A percentile compares a stretch with the other conserved stretches of the same genome.
These are phyloP conservation scores for Ypsolopha scabrella DNA, from an alignment of 2,888 invertebrate species.

Conservation along the genomic window DNA sequence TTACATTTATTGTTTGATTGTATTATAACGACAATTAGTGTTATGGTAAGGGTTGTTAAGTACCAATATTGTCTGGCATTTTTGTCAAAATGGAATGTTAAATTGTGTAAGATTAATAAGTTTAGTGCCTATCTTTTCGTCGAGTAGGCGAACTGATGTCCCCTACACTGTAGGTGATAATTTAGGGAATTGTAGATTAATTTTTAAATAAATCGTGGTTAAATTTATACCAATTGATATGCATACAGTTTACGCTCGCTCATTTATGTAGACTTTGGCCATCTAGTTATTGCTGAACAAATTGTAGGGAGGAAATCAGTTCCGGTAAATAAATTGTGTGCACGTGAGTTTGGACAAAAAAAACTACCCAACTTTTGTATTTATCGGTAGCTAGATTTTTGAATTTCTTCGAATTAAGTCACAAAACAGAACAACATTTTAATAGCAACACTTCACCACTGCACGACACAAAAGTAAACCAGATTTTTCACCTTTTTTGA, in stretches of 20 bases:
- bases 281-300: too few relatives aligned
- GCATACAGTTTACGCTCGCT: not conserved
- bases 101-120: conserved; percentile 3
- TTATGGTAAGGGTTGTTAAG: not conserved
- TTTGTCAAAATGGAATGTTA: conserved; percentile 3
- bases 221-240: not conserved
- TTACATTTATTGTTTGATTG: not conserved
- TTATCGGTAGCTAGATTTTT: too few relatives aligned
- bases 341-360: too few relatives aligned
- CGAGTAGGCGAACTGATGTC: conserved; percentile 6
- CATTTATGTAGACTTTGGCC: too few relatives aligned
- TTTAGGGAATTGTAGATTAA: conserved; percentile 1
- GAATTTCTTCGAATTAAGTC: too few relatives aligned
- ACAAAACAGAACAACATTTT: too few relatives aligned
- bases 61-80: conserved; percentile 16
- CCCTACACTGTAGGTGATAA: not conserved
- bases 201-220: not conserved
- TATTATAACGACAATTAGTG: not conserved
- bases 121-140: conserved; percentile 6
- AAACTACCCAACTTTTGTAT: too few relatives aligned
- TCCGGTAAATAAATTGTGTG: too few relatives aligned
- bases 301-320: too few relatives aligned
- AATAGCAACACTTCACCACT: too few relatives aligned
- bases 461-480: too few relatives aligned
- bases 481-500: not conserved